These are phyloP conservation scores for Geopemphigus sp. DNA, from an alignment of 1,140 invertebrate species.

Conservation along the genomic window DNA sequence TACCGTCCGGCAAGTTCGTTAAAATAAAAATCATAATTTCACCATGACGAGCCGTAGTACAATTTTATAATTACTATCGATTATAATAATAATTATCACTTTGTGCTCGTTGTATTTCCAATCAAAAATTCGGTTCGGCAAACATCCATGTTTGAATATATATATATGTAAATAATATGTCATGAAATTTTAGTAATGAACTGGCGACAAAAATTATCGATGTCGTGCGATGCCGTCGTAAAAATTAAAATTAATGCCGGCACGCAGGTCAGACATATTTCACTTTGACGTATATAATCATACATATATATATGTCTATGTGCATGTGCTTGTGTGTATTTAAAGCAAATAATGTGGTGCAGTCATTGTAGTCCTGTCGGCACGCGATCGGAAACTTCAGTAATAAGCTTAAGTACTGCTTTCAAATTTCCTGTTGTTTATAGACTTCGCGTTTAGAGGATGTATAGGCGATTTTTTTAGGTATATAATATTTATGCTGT, in stretches of 20 bases:
- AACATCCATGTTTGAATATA: too few relatives aligned
- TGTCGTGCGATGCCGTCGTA: conserved; percentile 30
- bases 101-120: too few relatives aligned
- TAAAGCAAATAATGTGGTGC: neutral
- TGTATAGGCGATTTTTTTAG: too few relatives aligned
- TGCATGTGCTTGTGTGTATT: neutral
- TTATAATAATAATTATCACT: too few relatives aligned
- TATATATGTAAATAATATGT: neutral
- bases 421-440: conserved; percentile 46
- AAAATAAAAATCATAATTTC: too few relatives aligned
- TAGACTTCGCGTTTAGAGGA: neutral
- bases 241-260: conserved; percentile 36
- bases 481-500: neutral
- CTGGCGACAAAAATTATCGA: conserved; percentile 38
- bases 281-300: neutral
- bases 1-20: too few relatives aligned
- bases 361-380: neutral
- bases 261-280: conserved; percentile 37
- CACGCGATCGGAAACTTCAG: conserved; percentile 30
- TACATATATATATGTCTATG: too few relatives aligned
- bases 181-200: conserved; percentile 21
- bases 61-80: too few relatives aligned
- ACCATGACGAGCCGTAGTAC: too few relatives aligned
- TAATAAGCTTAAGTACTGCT: conserved; percentile 48
- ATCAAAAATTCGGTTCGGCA: too few relatives aligned